These are phyloP conservation scores for Pleuronectes platessa DNA, from an alignment of 2,113 vertebrate genomes.

Conservation along the genomic window DNA sequence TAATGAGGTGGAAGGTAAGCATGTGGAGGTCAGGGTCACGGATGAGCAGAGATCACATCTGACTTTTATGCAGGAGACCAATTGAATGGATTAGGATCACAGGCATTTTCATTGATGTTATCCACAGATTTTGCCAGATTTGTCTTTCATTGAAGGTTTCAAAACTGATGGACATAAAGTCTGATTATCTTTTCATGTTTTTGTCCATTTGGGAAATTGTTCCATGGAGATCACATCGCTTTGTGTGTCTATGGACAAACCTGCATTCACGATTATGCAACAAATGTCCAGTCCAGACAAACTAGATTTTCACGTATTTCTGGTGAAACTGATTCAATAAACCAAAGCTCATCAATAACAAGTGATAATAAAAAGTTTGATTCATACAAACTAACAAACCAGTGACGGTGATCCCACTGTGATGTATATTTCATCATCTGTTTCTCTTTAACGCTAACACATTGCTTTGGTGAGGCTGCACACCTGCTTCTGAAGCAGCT, in stretches of 20 bases:
- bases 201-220: too few relatives aligned
- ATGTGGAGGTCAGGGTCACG: not conserved
- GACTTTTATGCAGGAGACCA: not conserved
- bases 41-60: not conserved
- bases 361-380: not conserved
- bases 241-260: too few relatives aligned
- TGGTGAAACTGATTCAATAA: too few relatives aligned
- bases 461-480: slow-evolving; percentile 34
- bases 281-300: too few relatives aligned
- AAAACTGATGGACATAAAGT: too few relatives aligned
- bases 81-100: not conserved
- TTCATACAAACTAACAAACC: not conserved
- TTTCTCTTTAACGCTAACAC: slow-evolving; percentile 31
- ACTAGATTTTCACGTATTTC: too few relatives aligned
- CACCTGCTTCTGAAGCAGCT: slow-evolving; percentile 43
- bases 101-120: too few relatives aligned
- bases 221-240: too few relatives aligned
- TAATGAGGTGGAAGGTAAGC: not conserved
- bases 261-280: too few relatives aligned
- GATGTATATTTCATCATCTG: slow-evolving; percentile 19
- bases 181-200: too few relatives aligned
- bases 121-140: too few relatives aligned
- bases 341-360: not conserved
- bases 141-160: too few relatives aligned
- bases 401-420: slow-evolving; percentile 13